Evolutionary conservation across 2,888 invertebrate species (phyloP).

Genomic region (Leptothorax acervorum): DNA sequence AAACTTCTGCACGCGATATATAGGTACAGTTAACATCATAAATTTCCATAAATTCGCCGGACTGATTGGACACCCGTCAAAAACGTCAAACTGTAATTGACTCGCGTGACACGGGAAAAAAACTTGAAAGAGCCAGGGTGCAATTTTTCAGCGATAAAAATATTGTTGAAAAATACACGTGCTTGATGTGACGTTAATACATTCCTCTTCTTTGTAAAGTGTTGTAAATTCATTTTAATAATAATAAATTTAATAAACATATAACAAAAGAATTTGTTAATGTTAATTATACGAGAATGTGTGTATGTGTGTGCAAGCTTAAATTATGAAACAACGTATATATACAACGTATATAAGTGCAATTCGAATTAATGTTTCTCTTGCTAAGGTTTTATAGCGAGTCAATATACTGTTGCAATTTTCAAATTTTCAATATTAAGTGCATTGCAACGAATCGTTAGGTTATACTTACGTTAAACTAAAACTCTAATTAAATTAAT

Average conservation of each 20-base stretch:
- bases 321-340: not conserved
- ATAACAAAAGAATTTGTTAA: not conserved
- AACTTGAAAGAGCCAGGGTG: not conserved
- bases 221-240: not conserved
- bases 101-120: not conserved
- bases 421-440: not conserved
- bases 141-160: not conserved
- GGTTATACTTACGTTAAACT: not conserved
- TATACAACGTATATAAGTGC: not conserved
- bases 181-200: not conserved
- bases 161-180: not conserved
- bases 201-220: not conserved
- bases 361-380: not conserved
- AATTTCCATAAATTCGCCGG: not conserved
- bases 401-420: not conserved
- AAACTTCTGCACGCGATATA: not conserved
- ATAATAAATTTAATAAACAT: not conserved
- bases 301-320: not conserved
- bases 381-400: not conserved
- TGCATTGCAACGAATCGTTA: not conserved
- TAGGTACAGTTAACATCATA: not conserved
- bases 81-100: slow-evolving; percentile 36
- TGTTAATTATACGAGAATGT: not conserved
- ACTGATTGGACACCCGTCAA: not conserved
- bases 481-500: not conserved